phyloP scores from a whole-genome alignment of 1,140 invertebrate genomes.

The Parapsyche elsis region DNA sequence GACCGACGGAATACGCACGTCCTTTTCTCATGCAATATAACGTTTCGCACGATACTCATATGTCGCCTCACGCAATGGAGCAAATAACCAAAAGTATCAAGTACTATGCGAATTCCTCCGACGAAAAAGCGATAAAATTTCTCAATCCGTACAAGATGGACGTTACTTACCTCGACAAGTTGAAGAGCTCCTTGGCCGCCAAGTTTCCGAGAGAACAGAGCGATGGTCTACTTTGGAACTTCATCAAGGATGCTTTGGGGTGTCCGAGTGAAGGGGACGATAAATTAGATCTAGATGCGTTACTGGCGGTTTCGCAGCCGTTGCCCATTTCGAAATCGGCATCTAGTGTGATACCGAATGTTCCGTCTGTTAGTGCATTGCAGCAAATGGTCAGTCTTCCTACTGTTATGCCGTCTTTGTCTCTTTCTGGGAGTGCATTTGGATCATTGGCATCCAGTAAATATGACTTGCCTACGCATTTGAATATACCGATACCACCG shows the following conservation, averaged over 20 bases:
- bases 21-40: conserved; percentile 91
- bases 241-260: conserved; percentile 69
- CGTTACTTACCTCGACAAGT: conserved; percentile 82
- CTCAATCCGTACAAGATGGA: conserved; percentile 78
- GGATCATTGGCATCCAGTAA: conserved; percentile 64
- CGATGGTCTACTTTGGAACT: conserved; percentile 73
- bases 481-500: conserved; percentile 65
- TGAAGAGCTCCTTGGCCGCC: conserved; percentile 75
- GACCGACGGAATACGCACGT: conserved; percentile 89
- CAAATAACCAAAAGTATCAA: conserved; percentile 89
- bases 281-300: conserved; percentile 66
- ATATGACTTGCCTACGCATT: conserved; percentile 63
- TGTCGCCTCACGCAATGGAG: conserved; percentile 84
- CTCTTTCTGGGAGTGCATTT: conserved; percentile 62
- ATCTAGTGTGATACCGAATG: conserved; percentile 63
- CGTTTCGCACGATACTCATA: conserved; percentile 82
- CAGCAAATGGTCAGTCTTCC: conserved; percentile 67
- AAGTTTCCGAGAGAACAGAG: conserved; percentile 76
- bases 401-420: conserved; percentile 64
- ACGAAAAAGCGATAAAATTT: conserved; percentile 84
- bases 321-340: conserved; percentile 66
- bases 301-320: conserved; percentile 68
- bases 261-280: conserved; percentile 68
- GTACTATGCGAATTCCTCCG: conserved; percentile 78
- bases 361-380: conserved; percentile 65